Evolutionary conservation across 2,113 vertebrate species (phyloP).

Genomic region (Corythornis madagascariensis): DNA sequence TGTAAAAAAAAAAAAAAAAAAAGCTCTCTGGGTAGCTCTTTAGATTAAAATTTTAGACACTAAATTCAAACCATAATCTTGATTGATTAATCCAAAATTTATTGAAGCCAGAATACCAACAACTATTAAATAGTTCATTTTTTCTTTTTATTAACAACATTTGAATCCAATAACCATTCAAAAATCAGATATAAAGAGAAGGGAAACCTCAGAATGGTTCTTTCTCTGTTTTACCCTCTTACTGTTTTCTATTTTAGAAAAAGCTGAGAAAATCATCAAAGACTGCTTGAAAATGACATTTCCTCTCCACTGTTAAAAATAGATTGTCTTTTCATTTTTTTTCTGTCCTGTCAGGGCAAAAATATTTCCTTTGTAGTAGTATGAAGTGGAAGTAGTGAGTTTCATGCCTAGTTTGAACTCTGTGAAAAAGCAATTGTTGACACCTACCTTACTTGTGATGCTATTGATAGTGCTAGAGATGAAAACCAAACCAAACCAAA

Average conservation of each 20-base stretch:
- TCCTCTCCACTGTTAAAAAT: neutral
- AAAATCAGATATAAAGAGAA: neutral
- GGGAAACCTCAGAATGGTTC: neutral
- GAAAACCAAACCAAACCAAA: neutral
- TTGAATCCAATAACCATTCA: neutral
- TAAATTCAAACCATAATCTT: no score
- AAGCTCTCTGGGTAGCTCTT: no score
- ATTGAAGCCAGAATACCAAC: neutral
- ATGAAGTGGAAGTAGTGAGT: neutral
- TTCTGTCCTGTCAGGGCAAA: neutral
- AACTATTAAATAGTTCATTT: neutral
- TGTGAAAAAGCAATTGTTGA: neutral
- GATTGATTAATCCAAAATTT: neutral
- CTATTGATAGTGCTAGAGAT: neutral
- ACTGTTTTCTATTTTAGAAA: neutral
- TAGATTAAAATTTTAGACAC: no score
- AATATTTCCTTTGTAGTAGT: neutral
- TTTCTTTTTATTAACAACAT: neutral
- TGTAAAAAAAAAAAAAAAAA: no score
- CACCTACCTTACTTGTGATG: neutral
- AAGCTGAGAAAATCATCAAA: neutral
- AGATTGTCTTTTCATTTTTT: neutral
- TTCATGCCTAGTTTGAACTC: neutral
- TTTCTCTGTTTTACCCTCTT: neutral
- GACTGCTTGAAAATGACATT: neutral